Evolutionary conservation across 1,140 invertebrate species (phyloP).

Genomic region (Vanessa tameamea): DNA sequence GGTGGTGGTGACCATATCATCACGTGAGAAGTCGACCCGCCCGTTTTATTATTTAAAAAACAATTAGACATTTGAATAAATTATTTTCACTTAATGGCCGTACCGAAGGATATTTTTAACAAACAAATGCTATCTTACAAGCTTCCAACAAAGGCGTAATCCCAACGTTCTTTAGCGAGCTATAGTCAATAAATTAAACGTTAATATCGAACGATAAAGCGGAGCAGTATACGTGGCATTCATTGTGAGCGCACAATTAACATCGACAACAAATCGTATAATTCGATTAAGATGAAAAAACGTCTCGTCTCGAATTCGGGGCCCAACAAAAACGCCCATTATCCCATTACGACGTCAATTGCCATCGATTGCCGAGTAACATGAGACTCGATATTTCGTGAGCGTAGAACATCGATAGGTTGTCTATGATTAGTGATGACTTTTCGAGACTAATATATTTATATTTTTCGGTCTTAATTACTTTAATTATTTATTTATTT

Average conservation of each 20-base stretch:
- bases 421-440: background rate
- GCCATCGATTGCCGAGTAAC: conserved; percentile 55
- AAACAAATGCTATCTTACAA: too few species aligned
- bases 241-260: conserved; percentile 35
- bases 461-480: background rate
- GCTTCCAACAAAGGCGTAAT: too few species aligned
- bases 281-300: conserved; percentile 40
- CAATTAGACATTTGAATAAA: too few species aligned
- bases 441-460: conserved; percentile 4
- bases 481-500: background rate
- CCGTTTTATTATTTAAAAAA: too few species aligned
- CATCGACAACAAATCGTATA: conserved; percentile 41
- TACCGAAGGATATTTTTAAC: too few species aligned
- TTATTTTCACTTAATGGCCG: too few species aligned
- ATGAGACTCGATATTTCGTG: conserved; percentile 47
- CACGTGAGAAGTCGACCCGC: too few species aligned
- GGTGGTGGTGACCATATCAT: too few species aligned
- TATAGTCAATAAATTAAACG: background rate
- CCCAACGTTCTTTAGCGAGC: background rate
- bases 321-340: conserved; percentile 54
- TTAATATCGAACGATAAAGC: background rate
- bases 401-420: conserved; percentile 8
- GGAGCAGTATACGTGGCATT: background rate
- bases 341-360: conserved; percentile 63
- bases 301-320: conserved; percentile 35